A percentile compares a stretch with the other conserved stretches of the same genome.
Evolutionary conservation across 2,888 invertebrate genomes (phyloP).

Genomic region (Labia minor): DNA sequence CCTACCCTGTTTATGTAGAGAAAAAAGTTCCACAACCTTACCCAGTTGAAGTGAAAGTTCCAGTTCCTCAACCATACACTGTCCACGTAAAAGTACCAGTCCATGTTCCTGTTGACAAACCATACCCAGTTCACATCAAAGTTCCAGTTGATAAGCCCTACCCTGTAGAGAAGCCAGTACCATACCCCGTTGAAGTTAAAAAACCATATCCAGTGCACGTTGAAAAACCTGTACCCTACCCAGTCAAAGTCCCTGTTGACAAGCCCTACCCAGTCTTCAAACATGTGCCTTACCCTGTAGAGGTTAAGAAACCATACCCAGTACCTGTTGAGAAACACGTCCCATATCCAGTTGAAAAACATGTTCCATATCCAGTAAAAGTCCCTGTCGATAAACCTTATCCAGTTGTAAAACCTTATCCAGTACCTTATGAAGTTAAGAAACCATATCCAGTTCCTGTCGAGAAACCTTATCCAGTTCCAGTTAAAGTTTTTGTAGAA

Average conservation of each 20-base stretch:
- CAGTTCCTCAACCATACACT: constrained; percentile 49
- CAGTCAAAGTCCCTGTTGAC: constrained; percentile 58
- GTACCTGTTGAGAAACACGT: constrained; percentile 51
- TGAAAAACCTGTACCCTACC: constrained; percentile 33
- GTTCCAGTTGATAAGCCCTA: constrained; percentile 27
- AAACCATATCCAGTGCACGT: constrained; percentile 43
- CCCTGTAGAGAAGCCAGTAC: constrained; percentile 45
- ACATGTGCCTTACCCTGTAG: constrained; percentile 54
- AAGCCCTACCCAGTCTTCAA: constrained; percentile 65
- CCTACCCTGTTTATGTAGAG: constrained; percentile 60
- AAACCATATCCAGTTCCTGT: background rate
- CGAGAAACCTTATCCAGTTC: background rate
- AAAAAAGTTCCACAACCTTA: constrained; percentile 56
- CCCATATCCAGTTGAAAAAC: constrained; percentile 30
- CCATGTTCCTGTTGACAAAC: constrained; percentile 24
- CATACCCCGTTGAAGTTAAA: constrained; percentile 59
- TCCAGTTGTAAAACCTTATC: background rate
- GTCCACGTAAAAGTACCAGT: constrained; percentile 21
- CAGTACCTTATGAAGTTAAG: background rate
- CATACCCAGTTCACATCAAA: constrained; percentile 26
- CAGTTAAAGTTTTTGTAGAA: background rate
- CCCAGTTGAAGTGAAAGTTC: constrained; percentile 51
- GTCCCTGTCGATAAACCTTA: constrained; percentile 28
- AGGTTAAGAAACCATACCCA: constrained; percentile 25
- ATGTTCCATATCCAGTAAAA: constrained; percentile 30